Evolutionary conservation across 2,113 vertebrate genomes (phyloP).

Genomic region (Phaethon lepturus): DNA sequence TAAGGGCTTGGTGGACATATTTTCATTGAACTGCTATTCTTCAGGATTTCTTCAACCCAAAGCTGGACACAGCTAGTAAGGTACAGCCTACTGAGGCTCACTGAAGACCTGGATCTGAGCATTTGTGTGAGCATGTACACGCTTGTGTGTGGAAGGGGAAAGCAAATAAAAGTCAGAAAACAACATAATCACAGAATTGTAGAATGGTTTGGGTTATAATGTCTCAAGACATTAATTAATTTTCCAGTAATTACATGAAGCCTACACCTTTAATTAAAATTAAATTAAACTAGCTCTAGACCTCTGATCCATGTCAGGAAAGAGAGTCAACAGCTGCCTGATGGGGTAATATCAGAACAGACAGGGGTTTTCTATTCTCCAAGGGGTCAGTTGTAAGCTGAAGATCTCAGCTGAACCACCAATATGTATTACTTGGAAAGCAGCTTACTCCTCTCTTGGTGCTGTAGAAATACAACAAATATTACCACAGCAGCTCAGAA

Average conservation of each 20-base stretch:
- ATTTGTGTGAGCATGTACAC: neutral
- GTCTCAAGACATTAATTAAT: neutral
- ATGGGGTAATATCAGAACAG: neutral
- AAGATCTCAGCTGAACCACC: neutral
- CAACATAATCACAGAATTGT: neutral
- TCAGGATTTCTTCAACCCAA: neutral
- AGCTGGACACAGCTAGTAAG: neutral
- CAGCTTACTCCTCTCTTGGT: rapidly evolving
- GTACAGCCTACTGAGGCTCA: neutral
- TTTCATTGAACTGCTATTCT: neutral
- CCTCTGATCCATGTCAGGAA: neutral
- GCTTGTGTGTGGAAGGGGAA: neutral
- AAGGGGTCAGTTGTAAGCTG: neutral
- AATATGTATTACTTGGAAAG: neutral
- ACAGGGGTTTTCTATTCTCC: neutral
- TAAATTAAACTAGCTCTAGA: neutral
- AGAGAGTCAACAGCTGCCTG: neutral
- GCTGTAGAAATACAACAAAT: neutral
- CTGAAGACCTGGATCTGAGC: neutral
- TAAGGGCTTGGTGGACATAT: neutral
- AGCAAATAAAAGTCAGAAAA: neutral
- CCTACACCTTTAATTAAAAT: neutral
- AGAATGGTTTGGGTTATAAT: neutral
- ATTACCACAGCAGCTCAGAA: neutral
- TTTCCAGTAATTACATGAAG: neutral